Conservation (phyloP, 2,888 invertebrate species). For the Scelioninae gen. 1 region DNA sequence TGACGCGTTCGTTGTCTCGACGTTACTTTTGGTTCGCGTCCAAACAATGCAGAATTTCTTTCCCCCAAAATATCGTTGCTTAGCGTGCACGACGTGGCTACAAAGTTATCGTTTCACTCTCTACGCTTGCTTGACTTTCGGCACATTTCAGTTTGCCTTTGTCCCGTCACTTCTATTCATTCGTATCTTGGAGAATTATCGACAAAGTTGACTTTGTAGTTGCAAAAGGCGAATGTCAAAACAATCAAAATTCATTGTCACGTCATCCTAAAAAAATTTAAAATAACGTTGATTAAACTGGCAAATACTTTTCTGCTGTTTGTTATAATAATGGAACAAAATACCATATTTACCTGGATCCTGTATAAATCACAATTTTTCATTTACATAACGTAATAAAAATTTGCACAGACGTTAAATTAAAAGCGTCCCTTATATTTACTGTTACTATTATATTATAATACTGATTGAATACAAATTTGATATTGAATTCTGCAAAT, state of each 20-base stretch:
- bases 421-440: too few species aligned
- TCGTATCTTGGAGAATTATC: constrained; percentile 4
- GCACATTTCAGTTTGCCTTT: constrained; percentile 2
- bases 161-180: constrained; percentile 24
- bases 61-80: constrained; percentile 40
- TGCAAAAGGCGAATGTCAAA: neutral
- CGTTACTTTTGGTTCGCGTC: constrained; percentile 44
- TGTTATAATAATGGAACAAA: too few species aligned
- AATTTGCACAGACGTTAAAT: too few species aligned
- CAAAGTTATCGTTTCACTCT: constrained; percentile 18
- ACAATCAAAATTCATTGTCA: neutral
- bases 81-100: constrained; percentile 8
- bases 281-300: neutral
- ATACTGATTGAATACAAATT: too few species aligned
- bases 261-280: neutral
- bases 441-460: too few species aligned
- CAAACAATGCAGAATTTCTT: constrained; percentile 49
- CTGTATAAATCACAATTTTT: too few species aligned
- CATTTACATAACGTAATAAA: too few species aligned
- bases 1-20: constrained; percentile 36
- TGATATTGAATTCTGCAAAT: neutral
- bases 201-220: neutral
- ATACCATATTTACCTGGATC: too few species aligned
- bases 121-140: constrained; percentile 11
- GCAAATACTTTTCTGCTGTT: too few species aligned